phyloP scores from a whole-genome alignment of 2,797 vertebrate species.

The Fistularia commersonii region DNA sequence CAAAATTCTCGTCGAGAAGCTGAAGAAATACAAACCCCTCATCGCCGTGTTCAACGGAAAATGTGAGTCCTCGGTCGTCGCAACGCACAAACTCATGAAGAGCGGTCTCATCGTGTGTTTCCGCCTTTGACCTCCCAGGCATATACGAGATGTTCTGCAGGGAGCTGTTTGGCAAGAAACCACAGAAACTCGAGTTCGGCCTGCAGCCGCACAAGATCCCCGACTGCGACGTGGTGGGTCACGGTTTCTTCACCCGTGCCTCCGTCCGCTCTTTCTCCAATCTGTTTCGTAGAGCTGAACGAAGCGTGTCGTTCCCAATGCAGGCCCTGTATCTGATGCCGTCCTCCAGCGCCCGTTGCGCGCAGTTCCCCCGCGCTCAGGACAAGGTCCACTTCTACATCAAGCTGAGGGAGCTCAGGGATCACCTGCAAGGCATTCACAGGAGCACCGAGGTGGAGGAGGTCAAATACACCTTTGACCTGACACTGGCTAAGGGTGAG shows the following conservation, averaged over 20 bases:
- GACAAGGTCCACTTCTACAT: conserved; percentile 99
- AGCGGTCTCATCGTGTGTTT: neutral
- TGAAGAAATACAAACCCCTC: conserved; percentile 91
- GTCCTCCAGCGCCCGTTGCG: conserved; percentile 94
- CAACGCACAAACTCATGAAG: neutral
- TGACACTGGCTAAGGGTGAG: conserved; percentile 89
- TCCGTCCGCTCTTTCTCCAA: neutral
- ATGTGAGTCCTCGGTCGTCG: conserved; percentile 61
- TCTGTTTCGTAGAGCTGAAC: neutral
- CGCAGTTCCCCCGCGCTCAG: conserved; percentile 97
- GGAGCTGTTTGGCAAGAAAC: conserved; percentile 95
- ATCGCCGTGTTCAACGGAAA: conserved; percentile 98
- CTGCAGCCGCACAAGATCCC: conserved; percentile 95
- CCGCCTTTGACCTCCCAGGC: conserved; percentile 65
- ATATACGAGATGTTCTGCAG: conserved; percentile 99
- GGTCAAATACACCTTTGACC: conserved; percentile 85
- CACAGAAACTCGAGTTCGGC: conserved; percentile 93
- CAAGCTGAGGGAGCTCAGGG: conserved; percentile 89
- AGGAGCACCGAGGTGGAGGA: conserved; percentile 82
- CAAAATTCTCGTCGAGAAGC: conserved; percentile 93
- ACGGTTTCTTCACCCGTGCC: neutral
- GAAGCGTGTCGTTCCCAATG: neutral
- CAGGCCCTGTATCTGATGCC: conserved; percentile 97
- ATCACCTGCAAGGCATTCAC: conserved; percentile 84
- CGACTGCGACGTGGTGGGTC: conserved; percentile 92